Percentiles rank a stretch among this genome's conserved stretches.
Conservation (phyloP, 2,888 invertebrate species). For the Coecobrya sp. region DNA sequence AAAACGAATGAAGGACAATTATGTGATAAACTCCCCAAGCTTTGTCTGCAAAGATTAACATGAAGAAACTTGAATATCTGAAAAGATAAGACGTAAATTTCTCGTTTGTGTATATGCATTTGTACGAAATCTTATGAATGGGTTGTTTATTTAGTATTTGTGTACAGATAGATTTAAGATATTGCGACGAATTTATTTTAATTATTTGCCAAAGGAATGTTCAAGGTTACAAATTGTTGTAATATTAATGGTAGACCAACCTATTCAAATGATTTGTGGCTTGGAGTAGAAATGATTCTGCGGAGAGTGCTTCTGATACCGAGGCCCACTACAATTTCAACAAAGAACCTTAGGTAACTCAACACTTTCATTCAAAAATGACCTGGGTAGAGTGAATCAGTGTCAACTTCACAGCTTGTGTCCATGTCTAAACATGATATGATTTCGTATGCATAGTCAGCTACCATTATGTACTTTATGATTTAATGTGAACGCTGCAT, state of each 20-base stretch:
- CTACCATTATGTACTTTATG: slow-evolving; percentile 73
- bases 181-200: too few species aligned
- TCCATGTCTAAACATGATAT: slow-evolving; percentile 69
- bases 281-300: background rate
- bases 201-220: too few species aligned
- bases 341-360: slow-evolving; percentile 76
- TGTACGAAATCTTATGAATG: too few species aligned
- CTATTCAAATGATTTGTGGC: background rate
- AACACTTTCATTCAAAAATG: slow-evolving; percentile 78
- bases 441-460: slow-evolving; percentile 63
- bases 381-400: slow-evolving; percentile 74
- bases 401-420: slow-evolving; percentile 79
- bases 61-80: too few species aligned
- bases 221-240: too few species aligned
- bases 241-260: background rate
- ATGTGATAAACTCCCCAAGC: too few species aligned
- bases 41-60: too few species aligned
- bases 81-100: too few species aligned
- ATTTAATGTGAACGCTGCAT: slow-evolving; percentile 63
- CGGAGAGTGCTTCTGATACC: slow-evolving; percentile 1
- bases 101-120: too few species aligned
- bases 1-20: background rate
- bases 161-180: too few species aligned
- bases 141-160: too few species aligned
- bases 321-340: background rate